A percentile compares a stretch with the other conserved stretches of the same genome.
phyloP scores from a whole-genome alignment of 2,888 invertebrate species.

The Drosophila merina region DNA sequence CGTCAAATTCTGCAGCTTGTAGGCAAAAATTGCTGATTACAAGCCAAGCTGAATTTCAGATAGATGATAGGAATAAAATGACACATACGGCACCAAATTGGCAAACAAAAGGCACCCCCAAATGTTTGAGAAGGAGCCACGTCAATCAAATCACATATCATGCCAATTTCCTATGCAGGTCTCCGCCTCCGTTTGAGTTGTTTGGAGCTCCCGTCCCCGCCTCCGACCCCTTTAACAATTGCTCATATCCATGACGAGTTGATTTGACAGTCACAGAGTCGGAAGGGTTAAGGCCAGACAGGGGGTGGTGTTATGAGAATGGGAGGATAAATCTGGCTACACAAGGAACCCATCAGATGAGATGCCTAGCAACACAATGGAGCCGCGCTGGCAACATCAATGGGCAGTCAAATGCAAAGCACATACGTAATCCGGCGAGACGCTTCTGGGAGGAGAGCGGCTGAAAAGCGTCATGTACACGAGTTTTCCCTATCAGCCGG shows the following conservation, averaged over 20 bases:
- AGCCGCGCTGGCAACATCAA: slow-evolving; percentile 41
- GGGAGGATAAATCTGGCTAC: slow-evolving; percentile 6
- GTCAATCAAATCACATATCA: slow-evolving; percentile 73
- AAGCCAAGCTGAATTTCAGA: slow-evolving; percentile 12
- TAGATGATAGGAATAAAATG: slow-evolving; percentile 59
- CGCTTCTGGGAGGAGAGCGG: slow-evolving; percentile 2
- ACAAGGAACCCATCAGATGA: slow-evolving; percentile 19
- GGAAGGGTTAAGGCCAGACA: slow-evolving; percentile 19
- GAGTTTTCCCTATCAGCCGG: slow-evolving; percentile 33
- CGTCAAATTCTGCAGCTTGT: slow-evolving; percentile 40
- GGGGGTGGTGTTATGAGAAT: not conserved
- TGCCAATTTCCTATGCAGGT: slow-evolving; percentile 61
- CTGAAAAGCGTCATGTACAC: slow-evolving; percentile 36
- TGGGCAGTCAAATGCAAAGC: slow-evolving; percentile 46
- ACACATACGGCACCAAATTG: slow-evolving; percentile 57
- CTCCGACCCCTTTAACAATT: slow-evolving; percentile 6
- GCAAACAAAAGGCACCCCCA: slow-evolving; percentile 42
- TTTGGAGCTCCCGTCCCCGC: not conserved
- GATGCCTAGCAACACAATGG: slow-evolving; percentile 28
- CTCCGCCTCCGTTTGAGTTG: not conserved
- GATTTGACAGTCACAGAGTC: slow-evolving; percentile 63
- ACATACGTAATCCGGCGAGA: slow-evolving; percentile 41
- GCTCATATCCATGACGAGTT: slow-evolving; percentile 61
- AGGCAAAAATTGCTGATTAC: slow-evolving; percentile 46
- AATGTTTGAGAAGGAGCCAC: slow-evolving; percentile 33